Evolutionary conservation across 1,140 invertebrate species (phyloP).

Genomic region (Aphidius gifuensis): DNA sequence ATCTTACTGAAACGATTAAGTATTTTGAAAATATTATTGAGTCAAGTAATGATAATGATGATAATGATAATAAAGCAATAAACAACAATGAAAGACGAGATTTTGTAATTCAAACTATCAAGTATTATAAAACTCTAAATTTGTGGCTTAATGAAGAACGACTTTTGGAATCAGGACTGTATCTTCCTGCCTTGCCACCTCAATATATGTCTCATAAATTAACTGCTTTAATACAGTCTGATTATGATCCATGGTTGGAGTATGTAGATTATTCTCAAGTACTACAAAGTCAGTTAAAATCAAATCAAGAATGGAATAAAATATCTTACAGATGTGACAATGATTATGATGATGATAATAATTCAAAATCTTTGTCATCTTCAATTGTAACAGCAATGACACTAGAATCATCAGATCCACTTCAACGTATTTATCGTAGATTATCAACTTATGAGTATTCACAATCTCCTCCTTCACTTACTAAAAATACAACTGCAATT

Average conservation of each 20-base stretch:
- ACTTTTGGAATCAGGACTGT: slow-evolving; percentile 67
- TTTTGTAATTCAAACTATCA: slow-evolving; percentile 48
- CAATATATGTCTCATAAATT: slow-evolving; percentile 66
- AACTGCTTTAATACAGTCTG: slow-evolving; percentile 55
- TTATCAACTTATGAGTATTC: slow-evolving; percentile 64
- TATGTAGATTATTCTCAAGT: slow-evolving; percentile 62
- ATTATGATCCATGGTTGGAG: slow-evolving; percentile 65
- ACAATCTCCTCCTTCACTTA: slow-evolving; percentile 51
- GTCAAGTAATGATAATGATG: slow-evolving; percentile 39
- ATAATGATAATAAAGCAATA: slow-evolving; percentile 44
- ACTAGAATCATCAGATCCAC: slow-evolving; percentile 44
- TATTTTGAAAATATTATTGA: slow-evolving; percentile 58
- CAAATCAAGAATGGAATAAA: slow-evolving; percentile 53
- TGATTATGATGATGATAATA: slow-evolving; percentile 25
- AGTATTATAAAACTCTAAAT: slow-evolving; percentile 62
- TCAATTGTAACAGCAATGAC: slow-evolving; percentile 23
- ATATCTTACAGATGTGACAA: slow-evolving; percentile 28
- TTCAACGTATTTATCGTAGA: slow-evolving; percentile 58
- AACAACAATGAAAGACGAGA: slow-evolving; percentile 41
- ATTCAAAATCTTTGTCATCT: slow-evolving; percentile 19
- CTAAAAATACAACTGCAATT: slow-evolving; percentile 31
- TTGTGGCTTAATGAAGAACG: slow-evolving; percentile 78
- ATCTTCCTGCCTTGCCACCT: slow-evolving; percentile 70
- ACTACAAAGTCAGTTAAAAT: slow-evolving; percentile 54
- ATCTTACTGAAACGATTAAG: slow-evolving; percentile 64